Evolutionary conservation across 2,797 vertebrate species (phyloP).

Genomic region (Spatula clypeata): DNA sequence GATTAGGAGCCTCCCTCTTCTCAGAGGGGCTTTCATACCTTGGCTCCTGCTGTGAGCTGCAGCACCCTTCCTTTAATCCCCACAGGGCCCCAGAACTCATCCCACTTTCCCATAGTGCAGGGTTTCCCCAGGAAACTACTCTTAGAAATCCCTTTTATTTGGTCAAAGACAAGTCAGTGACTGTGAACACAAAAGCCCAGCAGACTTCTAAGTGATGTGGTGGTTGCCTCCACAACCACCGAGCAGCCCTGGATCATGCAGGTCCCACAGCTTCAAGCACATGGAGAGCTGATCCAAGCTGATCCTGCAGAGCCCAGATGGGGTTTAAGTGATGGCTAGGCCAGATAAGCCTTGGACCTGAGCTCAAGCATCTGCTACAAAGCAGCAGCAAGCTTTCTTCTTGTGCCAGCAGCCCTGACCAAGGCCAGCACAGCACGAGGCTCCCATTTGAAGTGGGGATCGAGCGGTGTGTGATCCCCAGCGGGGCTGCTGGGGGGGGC

Average conservation of each 20-base stretch:
- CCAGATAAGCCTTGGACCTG: background rate
- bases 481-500: background rate
- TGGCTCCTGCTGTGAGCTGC: background rate
- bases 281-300: rapidly evolving
- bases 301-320: background rate
- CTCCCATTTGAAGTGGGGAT: background rate
- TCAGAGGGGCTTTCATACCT: background rate
- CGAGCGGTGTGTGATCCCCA: background rate
- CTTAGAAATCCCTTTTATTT: constrained; percentile 49
- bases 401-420: background rate
- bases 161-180: background rate
- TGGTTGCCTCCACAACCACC: background rate
- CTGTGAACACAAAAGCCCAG: background rate
- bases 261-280: background rate
- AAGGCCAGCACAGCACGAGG: background rate
- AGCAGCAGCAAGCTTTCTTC: background rate
- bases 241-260: rapidly evolving
- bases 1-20: background rate
- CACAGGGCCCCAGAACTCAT: background rate
- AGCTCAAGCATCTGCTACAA: background rate
- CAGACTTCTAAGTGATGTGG: rapidly evolving
- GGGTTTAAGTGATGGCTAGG: rapidly evolving
- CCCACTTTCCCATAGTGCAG: rapidly evolving
- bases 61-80: background rate
- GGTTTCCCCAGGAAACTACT: background rate